Evolutionary conservation across 92 coral and sea anemone species (phyloP), one percentile per base, ranked within the genome.

Genomic region (Epizoanthus stellaris): DNA sequence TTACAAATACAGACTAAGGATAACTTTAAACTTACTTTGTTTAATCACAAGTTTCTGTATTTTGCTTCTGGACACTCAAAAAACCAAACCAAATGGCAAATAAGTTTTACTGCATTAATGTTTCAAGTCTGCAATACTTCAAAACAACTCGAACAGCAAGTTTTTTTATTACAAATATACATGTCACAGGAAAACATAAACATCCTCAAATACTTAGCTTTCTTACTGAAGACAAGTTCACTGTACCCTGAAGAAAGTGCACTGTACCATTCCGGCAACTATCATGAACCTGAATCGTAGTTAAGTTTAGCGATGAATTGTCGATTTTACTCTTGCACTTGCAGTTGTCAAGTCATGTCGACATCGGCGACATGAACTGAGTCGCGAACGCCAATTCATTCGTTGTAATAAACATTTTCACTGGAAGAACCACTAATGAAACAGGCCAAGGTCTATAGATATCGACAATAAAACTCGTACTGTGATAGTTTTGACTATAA

Each of bases 241-340:
- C 73, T 68, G 73, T 68, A 34, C 73, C 73, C 73, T 68, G 73
- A 68, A 68, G 73, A 68, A 68, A 68, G 73, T 68, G 73, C 10
- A 68, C 73, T 68, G 73, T 68, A 68, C 73, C n/a, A 68, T 68
- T 68, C 73, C 73, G 73, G 73, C 73, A 68, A 68, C 73, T 68
- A 68, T 68, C 73, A 68, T 68, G 73, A 68, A 30, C 73, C 73
- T 68, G 73, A 68, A 40, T 40, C 45, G 45, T 40, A 40, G 45
- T 40, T 40, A 40, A 40, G 73, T 68, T 68, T 68, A 68, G 73
- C 73, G 73, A 68, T 68, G 73, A 68, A 68, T 68, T 68, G 73
- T 68, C 73, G 73, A 68, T 68, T 23, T 68, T 9, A 68, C 73
- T 68, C 73, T 68, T 68, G 73, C 73, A 23, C 45, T 68, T 68